phyloP scores from a whole-genome alignment of 2,888 invertebrate species.

The Ochropleura plecta region DNA sequence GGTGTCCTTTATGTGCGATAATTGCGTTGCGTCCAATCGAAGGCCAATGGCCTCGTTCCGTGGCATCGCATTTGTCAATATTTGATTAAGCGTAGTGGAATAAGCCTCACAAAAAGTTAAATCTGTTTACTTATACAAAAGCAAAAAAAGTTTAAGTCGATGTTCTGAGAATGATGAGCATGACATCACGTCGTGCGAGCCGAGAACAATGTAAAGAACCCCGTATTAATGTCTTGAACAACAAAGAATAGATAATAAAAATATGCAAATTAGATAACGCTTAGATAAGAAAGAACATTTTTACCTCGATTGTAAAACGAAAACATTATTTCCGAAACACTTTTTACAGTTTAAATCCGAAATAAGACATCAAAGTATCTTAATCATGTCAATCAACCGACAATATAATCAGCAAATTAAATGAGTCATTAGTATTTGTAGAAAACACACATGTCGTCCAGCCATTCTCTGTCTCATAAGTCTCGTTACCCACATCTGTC shows the following conservation, averaged over 20 bases:
- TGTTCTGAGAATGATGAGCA: slow-evolving; percentile 74
- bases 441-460: slow-evolving; percentile 74
- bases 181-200: slow-evolving; percentile 79
- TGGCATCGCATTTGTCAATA: slow-evolving; percentile 74
- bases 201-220: slow-evolving; percentile 78
- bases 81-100: slow-evolving; percentile 76
- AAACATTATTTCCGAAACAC: slow-evolving; percentile 29
- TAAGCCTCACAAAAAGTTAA: slow-evolving; percentile 69
- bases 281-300: slow-evolving; percentile 69
- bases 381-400: slow-evolving; percentile 20
- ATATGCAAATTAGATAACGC: slow-evolving; percentile 74
- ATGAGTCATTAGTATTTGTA: slow-evolving; percentile 72
- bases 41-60: slow-evolving; percentile 78
- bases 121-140: slow-evolving; percentile 70
- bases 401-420: slow-evolving; percentile 62
- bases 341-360: not conserved
- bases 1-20: slow-evolving; percentile 70
- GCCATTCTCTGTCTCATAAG: slow-evolving; percentile 71
- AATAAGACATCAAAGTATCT: slow-evolving; percentile 1
- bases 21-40: slow-evolving; percentile 65
- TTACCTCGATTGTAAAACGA: slow-evolving; percentile 44
- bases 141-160: slow-evolving; percentile 71
- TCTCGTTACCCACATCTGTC: slow-evolving; percentile 77
- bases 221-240: slow-evolving; percentile 74
- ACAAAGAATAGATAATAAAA: slow-evolving; percentile 79